phyloP scores from a whole-genome alignment of 92 coral and sea anemone species.

The Muricea muricata region DNA sequence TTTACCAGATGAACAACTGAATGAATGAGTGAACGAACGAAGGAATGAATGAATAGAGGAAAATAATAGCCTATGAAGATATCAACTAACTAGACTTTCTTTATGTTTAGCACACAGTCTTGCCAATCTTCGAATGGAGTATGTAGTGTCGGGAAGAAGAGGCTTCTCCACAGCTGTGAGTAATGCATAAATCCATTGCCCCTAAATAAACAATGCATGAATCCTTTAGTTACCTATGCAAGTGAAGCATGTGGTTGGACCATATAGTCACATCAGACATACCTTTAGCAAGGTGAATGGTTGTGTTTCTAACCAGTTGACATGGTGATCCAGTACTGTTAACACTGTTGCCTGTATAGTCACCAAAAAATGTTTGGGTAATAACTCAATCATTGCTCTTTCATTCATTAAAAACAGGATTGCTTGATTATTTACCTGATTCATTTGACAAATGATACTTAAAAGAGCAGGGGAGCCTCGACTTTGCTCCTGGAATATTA shows the following conservation, averaged over 20 bases:
- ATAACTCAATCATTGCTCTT: background rate
- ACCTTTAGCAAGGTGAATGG: slow-evolving; percentile 92
- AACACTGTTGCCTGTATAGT: slow-evolving; percentile 73
- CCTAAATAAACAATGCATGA: slow-evolving; percentile 45
- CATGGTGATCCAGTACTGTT: slow-evolving; percentile 81
- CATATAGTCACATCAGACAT: background rate
- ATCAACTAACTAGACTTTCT: slow-evolving; percentile 64
- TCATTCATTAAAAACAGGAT: background rate
- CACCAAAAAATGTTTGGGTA: no score
- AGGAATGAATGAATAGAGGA: no score
- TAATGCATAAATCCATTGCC: slow-evolving; percentile 93
- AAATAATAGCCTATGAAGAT: background rate
- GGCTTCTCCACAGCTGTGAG: slow-evolving; percentile 93
- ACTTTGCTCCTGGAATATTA: slow-evolving; percentile 17
- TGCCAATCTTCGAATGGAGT: slow-evolving; percentile 83
- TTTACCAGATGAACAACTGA: no score
- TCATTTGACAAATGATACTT: slow-evolving; percentile 75
- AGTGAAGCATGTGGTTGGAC: no score
- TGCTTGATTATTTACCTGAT: slow-evolving; percentile 59
- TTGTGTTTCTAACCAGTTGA: slow-evolving; percentile 79
- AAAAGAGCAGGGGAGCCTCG: slow-evolving; percentile 77
- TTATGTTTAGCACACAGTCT: slow-evolving; percentile 81
- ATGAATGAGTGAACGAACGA: no score
- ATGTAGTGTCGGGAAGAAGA: slow-evolving; percentile 77
- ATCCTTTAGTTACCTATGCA: background rate